These are phyloP conservation scores for Sminthurides bifidus DNA, from an alignment of 1,140 invertebrate genomes.

Conservation along the genomic window DNA sequence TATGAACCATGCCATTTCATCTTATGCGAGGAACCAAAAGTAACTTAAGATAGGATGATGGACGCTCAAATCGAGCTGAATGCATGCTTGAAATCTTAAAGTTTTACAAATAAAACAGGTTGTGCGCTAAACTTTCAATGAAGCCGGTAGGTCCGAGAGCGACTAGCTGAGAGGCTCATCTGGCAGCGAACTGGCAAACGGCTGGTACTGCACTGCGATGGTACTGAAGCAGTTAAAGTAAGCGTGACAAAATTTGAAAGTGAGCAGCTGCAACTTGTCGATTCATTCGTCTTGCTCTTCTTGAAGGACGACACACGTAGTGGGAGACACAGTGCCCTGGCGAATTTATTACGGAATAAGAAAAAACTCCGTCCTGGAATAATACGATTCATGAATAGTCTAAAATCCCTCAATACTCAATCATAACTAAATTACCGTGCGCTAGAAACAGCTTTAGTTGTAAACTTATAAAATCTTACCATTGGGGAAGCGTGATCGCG, in stretches of 20 bases:
- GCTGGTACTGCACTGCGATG: conserved; percentile 63
- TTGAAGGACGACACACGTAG: conserved; percentile 62
- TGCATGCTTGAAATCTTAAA: no score
- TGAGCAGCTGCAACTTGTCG: conserved; percentile 56
- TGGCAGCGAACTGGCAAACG: conserved; percentile 66
- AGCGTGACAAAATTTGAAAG: conserved; percentile 65
- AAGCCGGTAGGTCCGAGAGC: neutral
- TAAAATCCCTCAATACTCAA: no score
- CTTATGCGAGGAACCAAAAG: no score
- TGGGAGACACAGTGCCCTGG: conserved; percentile 69
- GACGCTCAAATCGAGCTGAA: no score
- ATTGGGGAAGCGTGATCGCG: no score
- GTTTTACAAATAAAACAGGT: conserved; percentile 14
- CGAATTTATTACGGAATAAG: conserved; percentile 60
- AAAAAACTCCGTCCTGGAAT: conserved; percentile 52
- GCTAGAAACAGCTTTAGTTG: no score
- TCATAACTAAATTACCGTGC: no score
- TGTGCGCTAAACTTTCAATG: neutral
- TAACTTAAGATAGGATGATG: no score
- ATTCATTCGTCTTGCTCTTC: conserved; percentile 48
- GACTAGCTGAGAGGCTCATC: conserved; percentile 18
- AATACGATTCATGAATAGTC: no score
- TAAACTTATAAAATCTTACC: no score
- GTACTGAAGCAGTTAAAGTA: conserved; percentile 62
- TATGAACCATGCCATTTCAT: no score